Base-by-base conservation (phyloP, 1,140 invertebrate species). In the Drosophila athabasca region DNA sequence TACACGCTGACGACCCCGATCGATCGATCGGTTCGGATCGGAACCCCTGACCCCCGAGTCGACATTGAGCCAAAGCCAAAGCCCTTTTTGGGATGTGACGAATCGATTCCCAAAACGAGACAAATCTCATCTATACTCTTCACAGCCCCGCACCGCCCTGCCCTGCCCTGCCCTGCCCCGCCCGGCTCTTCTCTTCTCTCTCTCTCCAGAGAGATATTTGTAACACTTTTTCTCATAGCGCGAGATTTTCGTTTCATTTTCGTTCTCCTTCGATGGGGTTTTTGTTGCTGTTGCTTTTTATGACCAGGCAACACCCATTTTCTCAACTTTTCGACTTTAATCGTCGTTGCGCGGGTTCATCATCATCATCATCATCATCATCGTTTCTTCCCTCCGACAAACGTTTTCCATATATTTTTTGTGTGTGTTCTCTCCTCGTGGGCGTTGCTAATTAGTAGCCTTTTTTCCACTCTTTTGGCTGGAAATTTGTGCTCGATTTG, bases 261-360 rank as follows among this genome's bases (percentile, higher is more conserved):
- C 39, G n/a, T 17, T 31, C 55, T 15, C 58, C 15, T 19, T 29
- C 48, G 44, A 11, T 39, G 35, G 43, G 8, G 45, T 39, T 29
- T 57, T 29, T 29, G n/a, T 43, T 50, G 43, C 69, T 39, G 35
- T 39, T 39, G 70, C 85, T 58, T 73, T 84, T 87, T 87, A 84
- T 84, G 82, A 54, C 55, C 61, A 41, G 66, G 75, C 62, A 71
- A 85, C 82, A 79, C 82, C 82, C 75, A 81, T 85, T 88, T 85
- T 85, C 82, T 85, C 82, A 65, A 83, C 66, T 85, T 85, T 88
- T 85, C 57, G 65, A 85, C 83, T 85, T 78, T 88, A 75, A 85
- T 85, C 83, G 62, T 65, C 62, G 68, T 59, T 62, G 44, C 39
- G 43, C 64, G 55, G 74, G 45, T 60, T 69, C 69, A 84, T 57